Evolutionary conservation across 2,113 vertebrate genomes (phyloP).

Genomic region (Gymnocephalus cernua): DNA sequence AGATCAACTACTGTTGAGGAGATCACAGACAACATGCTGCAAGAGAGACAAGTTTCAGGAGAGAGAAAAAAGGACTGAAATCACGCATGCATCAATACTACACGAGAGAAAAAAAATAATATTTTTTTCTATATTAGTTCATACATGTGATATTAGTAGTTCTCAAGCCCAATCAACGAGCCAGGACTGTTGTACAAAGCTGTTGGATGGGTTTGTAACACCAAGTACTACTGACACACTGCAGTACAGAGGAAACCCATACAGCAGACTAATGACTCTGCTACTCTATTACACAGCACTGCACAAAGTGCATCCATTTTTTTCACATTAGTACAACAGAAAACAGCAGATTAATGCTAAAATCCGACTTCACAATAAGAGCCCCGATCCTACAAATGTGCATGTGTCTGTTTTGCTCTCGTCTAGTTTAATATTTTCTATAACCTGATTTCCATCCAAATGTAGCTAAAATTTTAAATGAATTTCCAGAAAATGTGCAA

Average conservation of each 20-base stretch:
- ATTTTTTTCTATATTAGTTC: slow-evolving; percentile 22
- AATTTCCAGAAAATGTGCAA: not conserved
- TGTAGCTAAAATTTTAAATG: not conserved
- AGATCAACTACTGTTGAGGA: slow-evolving; percentile 10
- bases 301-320: not conserved
- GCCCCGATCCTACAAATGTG: not conserved
- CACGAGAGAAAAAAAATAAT: not conserved
- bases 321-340: not conserved
- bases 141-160: not conserved
- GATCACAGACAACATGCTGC: slow-evolving; percentile 46
- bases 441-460: not conserved
- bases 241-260: slow-evolving; percentile 22
- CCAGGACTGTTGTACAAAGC: not conserved
- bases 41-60: slow-evolving; percentile 33
- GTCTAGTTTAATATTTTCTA: not conserved
- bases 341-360: not conserved
- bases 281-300: not conserved
- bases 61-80: not conserved
- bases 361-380: not conserved
- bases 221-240: slow-evolving; percentile 3
- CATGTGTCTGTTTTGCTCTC: not conserved
- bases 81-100: slow-evolving; percentile 11
- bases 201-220: not conserved
- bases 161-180: not conserved
- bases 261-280: not conserved